A percentile compares a stretch with the other conserved stretches of the same genome.
phyloP scores from a whole-genome alignment of 2,113 vertebrate species.

The Platichthys flesus region DNA sequence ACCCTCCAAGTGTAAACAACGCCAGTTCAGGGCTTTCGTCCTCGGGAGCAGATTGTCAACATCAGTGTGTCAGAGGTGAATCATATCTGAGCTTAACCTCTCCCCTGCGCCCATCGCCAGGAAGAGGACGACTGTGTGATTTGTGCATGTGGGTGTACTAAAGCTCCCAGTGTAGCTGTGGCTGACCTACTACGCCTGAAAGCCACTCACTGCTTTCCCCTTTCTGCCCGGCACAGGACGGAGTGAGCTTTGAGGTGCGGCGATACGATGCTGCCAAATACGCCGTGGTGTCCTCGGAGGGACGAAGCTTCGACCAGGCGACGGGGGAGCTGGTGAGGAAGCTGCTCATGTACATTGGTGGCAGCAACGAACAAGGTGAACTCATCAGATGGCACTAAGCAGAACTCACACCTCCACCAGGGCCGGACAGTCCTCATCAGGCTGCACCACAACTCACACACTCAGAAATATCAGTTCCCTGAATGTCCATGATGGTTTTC shows the following conservation, averaged over 20 bases:
- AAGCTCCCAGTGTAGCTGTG: not conserved
- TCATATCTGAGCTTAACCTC: conserved; percentile 47
- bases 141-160: not conserved
- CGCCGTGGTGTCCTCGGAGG: conserved; percentile 84
- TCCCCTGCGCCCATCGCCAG: conserved; percentile 3
- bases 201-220: not conserved
- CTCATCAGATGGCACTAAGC: not conserved
- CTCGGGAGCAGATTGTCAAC: conserved; percentile 47
- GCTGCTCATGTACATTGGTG: conserved; percentile 91
- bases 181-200: not conserved
- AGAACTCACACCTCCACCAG: no score
- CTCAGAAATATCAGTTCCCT: no score
- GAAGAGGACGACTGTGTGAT: conserved; percentile 2
- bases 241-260: conserved; percentile 89
- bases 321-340: conserved; percentile 87
- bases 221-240: conserved; percentile 76
- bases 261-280: conserved; percentile 85
- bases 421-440: no score
- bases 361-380: conserved; percentile 89
- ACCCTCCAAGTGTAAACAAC: conserved; percentile 5
- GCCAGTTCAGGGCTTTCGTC: conserved; percentile 24
- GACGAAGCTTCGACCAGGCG: conserved; percentile 89
- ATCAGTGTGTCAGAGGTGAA: conserved; percentile 68
- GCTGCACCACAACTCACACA: no score
- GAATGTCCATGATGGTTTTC: no score